These are phyloP conservation scores for Troilus luridus DNA, from an alignment of 2,888 invertebrate species.

Conservation along the genomic window DNA sequence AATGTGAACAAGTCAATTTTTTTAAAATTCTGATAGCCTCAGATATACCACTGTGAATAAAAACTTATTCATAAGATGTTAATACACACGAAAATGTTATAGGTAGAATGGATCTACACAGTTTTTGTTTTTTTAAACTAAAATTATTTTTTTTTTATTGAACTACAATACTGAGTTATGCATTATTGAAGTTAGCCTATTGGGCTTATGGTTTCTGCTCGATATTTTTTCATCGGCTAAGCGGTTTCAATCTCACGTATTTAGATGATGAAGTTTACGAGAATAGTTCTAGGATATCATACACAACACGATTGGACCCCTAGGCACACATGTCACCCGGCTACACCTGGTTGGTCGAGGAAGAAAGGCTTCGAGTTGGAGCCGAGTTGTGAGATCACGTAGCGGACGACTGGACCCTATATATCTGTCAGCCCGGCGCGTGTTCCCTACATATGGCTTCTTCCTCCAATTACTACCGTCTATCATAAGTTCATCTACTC, in stretches of 20 bases:
- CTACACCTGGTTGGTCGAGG: neutral
- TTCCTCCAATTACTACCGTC: constrained; percentile 12
- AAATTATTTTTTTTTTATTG: no score
- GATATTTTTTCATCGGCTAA: neutral
- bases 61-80: no score
- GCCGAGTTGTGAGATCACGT: constrained; percentile 10
- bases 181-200: no score
- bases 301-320: neutral
- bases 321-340: neutral
- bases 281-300: neutral
- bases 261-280: neutral
- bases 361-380: neutral
- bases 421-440: neutral
- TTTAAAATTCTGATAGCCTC: no score
- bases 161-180: no score
- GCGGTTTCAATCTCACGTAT: neutral
- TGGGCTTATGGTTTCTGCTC: neutral
- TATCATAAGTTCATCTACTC: constrained; percentile 10
- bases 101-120: no score
- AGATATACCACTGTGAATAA: no score
- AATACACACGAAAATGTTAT: no score
- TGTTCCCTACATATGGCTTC: constrained; percentile 2
- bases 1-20: no score
- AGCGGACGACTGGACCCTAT: constrained; percentile 4
- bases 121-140: no score